Percentiles rank a stretch among this genome's conserved stretches.
phyloP scores from a whole-genome alignment of 2,797 vertebrate genomes.

The Dicrostonyx torquatus region DNA sequence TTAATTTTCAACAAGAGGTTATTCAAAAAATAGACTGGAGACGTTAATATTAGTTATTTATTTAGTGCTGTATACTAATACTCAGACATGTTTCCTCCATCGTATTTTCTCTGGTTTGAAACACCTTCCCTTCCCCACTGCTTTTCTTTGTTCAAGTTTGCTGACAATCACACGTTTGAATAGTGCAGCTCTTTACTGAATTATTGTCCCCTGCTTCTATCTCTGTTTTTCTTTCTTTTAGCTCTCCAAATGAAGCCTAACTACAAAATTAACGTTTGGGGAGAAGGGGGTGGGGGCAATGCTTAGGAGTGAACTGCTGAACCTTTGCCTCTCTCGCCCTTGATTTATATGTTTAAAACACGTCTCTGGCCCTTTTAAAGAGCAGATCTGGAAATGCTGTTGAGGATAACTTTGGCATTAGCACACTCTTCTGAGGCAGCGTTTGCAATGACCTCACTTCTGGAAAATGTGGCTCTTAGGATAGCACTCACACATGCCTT shows the following conservation, averaged over 20 bases:
- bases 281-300: conserved; percentile 1
- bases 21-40: conserved; percentile 24
- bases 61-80: neutral
- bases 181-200: conserved; percentile 1
- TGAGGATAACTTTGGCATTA: conserved; percentile 71
- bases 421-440: conserved; percentile 62
- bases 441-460: conserved; percentile 83
- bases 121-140: conserved; percentile 5
- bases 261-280: conserved; percentile 31
- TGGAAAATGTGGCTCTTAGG: conserved; percentile 80
- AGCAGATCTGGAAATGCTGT: conserved; percentile 75
- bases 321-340: conserved; percentile 40
- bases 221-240: conserved; percentile 56
- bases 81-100: neutral
- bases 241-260: neutral
- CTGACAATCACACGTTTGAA: conserved; percentile 9
- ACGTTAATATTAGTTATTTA: neutral
- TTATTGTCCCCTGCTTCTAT: neutral
- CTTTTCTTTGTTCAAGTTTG: conserved; percentile 40
- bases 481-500: conserved; percentile 82
- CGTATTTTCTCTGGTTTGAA: conserved; percentile 41
- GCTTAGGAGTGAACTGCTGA: conserved; percentile 62
- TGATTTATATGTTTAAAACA: conserved; percentile 68
- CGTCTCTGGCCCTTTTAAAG: conserved; percentile 57
- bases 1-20: conserved; percentile 2